These are phyloP conservation scores for Petrocephalus zakoni DNA, from an alignment of 2,113 vertebrate genomes.

Conservation along the genomic window DNA sequence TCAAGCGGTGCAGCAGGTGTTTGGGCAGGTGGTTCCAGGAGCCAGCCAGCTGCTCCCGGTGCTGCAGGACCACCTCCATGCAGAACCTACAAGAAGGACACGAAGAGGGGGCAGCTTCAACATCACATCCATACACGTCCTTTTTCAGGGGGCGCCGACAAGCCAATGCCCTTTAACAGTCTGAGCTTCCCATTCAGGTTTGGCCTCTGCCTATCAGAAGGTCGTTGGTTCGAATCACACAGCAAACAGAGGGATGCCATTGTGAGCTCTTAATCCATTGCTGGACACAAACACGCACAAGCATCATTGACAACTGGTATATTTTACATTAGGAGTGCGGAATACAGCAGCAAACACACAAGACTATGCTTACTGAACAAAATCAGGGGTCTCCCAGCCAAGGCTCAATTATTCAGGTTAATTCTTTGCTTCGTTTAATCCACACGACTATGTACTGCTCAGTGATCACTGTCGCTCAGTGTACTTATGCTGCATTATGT, in stretches of 20 bases:
- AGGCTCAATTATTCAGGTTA: neutral
- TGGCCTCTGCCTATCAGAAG: neutral
- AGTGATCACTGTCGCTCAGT: too few relatives aligned
- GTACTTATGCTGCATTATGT: too few relatives aligned
- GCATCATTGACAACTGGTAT: neutral
- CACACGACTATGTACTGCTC: too few relatives aligned
- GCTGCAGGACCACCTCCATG: constrained; percentile 76
- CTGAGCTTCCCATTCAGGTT: neutral
- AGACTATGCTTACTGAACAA: neutral
- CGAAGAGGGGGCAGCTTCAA: neutral
- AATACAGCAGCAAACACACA: neutral
- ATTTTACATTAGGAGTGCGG: neutral
- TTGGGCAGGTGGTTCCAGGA: constrained; percentile 88
- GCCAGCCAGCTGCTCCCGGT: constrained; percentile 72
- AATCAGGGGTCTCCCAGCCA: neutral
- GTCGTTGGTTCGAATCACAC: neutral
- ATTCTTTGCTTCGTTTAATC: too few relatives aligned
- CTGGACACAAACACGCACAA: neutral
- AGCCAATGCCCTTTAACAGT: neutral
- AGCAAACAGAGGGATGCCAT: neutral
- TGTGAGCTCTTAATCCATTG: neutral
- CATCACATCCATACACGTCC: neutral
- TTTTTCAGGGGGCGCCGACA: neutral
- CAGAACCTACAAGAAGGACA: constrained; percentile 64
- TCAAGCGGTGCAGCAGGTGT: constrained; percentile 79